These are phyloP conservation scores for Sparidentex hasta DNA, from an alignment of 2,797 vertebrate genomes.

Conservation along the genomic window DNA sequence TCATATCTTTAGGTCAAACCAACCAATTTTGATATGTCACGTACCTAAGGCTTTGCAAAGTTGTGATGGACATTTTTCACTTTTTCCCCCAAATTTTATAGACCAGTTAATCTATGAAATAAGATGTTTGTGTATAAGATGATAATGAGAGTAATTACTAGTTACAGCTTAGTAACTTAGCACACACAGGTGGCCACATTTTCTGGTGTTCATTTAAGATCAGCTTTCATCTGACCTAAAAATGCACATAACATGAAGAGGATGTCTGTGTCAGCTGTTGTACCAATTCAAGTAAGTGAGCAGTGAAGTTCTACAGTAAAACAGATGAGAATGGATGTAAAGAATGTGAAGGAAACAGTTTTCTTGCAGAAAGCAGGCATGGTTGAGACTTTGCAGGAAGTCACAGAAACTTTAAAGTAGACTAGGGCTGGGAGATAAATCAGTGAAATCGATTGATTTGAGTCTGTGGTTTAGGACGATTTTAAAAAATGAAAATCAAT, in stretches of 20 bases:
- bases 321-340: not conserved
- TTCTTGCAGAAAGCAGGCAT: slow-evolving; percentile 22
- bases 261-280: no score
- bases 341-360: not conserved
- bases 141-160: not conserved
- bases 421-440: no score
- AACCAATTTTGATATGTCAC: no score
- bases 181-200: not conserved
- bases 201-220: not conserved
- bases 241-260: not conserved
- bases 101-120: not conserved
- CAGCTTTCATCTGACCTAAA: not conserved
- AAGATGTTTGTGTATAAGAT: not conserved
- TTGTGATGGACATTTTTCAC: not conserved
- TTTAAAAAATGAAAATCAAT: no score
- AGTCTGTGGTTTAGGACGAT: no score
- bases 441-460: no score
- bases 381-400: not conserved
- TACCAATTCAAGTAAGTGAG: not conserved
- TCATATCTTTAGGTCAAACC: no score
- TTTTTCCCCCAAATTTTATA: no score
- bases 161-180: no score
- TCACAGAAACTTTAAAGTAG: not conserved
- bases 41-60: no score
- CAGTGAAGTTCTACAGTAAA: not conserved